Evolutionary conservation across 2,888 invertebrate genomes (phyloP).

Genomic region (Chaetoderma sp.): DNA sequence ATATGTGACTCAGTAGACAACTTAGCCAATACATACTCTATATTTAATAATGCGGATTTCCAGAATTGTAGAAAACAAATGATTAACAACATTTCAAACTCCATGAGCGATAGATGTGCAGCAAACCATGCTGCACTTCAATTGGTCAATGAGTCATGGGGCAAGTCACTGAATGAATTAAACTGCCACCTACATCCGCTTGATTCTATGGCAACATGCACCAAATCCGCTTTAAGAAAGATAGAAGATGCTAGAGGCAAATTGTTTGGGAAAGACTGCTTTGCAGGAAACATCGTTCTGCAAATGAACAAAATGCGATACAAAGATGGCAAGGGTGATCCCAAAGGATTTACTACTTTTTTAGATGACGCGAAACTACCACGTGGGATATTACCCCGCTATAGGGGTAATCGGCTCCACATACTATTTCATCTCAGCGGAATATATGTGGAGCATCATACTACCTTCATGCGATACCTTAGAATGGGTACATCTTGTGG

Average conservation of each 20-base stretch:
- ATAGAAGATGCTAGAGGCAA: constrained; percentile 21
- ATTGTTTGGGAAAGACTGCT: constrained; percentile 30
- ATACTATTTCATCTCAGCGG: constrained; percentile 34
- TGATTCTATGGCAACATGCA: constrained; percentile 20
- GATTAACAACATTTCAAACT: constrained; percentile 25
- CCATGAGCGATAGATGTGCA: constrained; percentile 27
- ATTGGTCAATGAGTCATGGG: constrained; percentile 9
- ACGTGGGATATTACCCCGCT: constrained; percentile 27
- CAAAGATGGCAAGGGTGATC: constrained; percentile 37
- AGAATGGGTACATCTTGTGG: constrained; percentile 23
- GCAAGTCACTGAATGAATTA: constrained; percentile 26
- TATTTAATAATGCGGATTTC: constrained; percentile 8
- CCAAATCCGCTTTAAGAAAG: constrained; percentile 16
- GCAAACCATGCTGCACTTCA: constrained; percentile 24
- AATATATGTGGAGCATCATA: constrained; percentile 11
- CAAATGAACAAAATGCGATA: constrained; percentile 33
- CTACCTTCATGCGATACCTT: constrained; percentile 12
- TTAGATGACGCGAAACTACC: constrained; percentile 20
- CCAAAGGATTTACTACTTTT: constrained; percentile 29
- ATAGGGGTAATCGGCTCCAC: constrained; percentile 33
- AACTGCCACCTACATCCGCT: constrained; percentile 25
- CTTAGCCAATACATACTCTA: constrained; percentile 16
- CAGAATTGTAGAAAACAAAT: constrained; percentile 7
- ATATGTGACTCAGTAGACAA: constrained; percentile 19
- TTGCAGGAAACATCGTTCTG: constrained; percentile 32